phyloP scores from a whole-genome alignment of 1,140 invertebrate species.

The Asobara japonica region DNA sequence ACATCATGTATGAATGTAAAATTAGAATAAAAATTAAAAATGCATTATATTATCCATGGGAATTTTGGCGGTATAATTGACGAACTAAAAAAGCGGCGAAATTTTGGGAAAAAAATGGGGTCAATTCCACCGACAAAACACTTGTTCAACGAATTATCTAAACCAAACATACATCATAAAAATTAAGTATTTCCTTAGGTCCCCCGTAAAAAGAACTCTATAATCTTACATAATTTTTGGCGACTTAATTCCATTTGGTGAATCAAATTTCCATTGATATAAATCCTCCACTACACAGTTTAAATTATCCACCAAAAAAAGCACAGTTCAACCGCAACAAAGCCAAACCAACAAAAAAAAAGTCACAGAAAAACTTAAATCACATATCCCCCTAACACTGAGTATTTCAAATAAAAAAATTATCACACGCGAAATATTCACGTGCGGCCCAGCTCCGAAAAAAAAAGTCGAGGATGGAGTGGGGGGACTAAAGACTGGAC shows the following conservation, averaged over 20 bases:
- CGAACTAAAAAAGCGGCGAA: no score
- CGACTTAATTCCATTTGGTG: neutral
- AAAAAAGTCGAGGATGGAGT: neutral
- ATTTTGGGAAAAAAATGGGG: neutral
- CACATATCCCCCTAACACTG: neutral
- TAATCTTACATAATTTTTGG: neutral
- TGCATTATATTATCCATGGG: no score
- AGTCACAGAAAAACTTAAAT: constrained; percentile 17
- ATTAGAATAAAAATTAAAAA: no score
- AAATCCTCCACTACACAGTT: neutral
- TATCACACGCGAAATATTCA: constrained; percentile 12
- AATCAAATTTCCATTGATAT: neutral
- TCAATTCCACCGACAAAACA: constrained; percentile 1
- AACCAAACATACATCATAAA: neutral
- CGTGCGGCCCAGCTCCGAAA: neutral
- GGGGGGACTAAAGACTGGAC: neutral
- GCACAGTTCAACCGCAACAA: neutral
- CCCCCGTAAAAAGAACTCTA: neutral
- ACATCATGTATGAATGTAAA: no score
- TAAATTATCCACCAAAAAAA: constrained; percentile 3
- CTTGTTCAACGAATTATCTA: constrained; percentile 5
- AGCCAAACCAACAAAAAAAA: neutral
- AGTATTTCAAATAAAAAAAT: neutral
- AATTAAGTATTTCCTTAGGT: neutral
- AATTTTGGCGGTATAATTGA: no score